Base-by-base conservation (phyloP, 2,113 vertebrate species). In the Myotis brandtii region DNA sequence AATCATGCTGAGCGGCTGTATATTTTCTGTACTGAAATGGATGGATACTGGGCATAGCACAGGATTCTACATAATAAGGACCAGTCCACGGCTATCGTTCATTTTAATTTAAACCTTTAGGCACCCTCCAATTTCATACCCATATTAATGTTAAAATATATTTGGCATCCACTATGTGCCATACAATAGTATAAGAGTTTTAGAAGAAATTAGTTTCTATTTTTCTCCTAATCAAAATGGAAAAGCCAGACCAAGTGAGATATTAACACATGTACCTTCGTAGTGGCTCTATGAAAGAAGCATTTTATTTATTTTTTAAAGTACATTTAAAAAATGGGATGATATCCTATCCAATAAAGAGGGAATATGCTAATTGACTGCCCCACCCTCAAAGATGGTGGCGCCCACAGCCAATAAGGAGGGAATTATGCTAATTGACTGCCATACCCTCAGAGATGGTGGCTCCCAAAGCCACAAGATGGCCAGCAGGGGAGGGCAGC, bases 11-110 rank as follows among this genome's bases (percentile, higher is more conserved):
- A 93, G 70, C 85, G 67, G 16, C 43, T 96, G 93, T 96, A 43
- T 96, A 70, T 90, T 82, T 96, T 95, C 62, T 77, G 40, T 66
- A 72, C 62, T 96, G 62, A 91, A 95, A 86, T 82, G 46, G 64
- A 72, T 23, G 37, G 12, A 37, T 83, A 70, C 4, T 32, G 75
- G 23, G 46, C 37, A 83, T 34, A 92, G 37, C 66, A 64, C 30
- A 77, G 77, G 76, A 73, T 34, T 3, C 5, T 34, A n/a, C 91
- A 37, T 18, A 86, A 88, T 72, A 54, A 56, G 40, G 34, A 5
- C 43, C 18, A 32, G 34, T 48, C 46, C 32, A 67, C 16, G 37
- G n/a, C 27, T 75, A 9, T n/a, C 64, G 37, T 82, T 76, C 37
- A 46, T 89, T 94, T 72, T 76, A 66, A 85, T 46, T 48, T 72